Conservation (phyloP, 2,113 vertebrate species). For the Gavia stellata region DNA sequence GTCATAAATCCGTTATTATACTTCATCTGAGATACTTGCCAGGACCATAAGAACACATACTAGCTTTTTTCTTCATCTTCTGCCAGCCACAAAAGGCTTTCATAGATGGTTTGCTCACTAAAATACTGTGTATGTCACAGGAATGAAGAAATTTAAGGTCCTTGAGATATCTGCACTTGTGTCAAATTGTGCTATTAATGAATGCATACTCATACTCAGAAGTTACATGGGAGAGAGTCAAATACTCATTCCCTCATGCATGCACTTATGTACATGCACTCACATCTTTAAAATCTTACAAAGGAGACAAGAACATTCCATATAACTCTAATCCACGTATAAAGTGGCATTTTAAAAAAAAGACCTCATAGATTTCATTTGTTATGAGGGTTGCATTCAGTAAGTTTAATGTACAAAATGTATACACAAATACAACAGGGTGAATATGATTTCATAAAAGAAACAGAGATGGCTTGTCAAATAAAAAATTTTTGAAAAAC, state of each 20-base stretch:
- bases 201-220: neutral
- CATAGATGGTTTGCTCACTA: neutral
- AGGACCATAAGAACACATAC: neutral
- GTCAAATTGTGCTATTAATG: neutral
- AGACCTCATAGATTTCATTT: neutral
- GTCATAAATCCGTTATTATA: neutral
- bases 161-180: neutral
- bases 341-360: neutral
- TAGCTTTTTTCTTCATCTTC: neutral
- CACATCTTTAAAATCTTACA: neutral
- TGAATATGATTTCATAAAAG: neutral
- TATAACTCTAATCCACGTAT: neutral
- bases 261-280: neutral
- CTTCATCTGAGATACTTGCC: neutral
- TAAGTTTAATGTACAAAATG: neutral
- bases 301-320: neutral
- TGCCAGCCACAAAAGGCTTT: neutral
- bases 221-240: neutral
- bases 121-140: neutral
- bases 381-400: neutral
- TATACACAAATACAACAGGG: neutral
- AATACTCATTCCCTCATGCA: neutral
- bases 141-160: neutral
- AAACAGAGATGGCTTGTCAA: neutral
- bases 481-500: neutral